phyloP scores from a whole-genome alignment of 2,797 vertebrate species.

The Sebastes melanostomus region DNA sequence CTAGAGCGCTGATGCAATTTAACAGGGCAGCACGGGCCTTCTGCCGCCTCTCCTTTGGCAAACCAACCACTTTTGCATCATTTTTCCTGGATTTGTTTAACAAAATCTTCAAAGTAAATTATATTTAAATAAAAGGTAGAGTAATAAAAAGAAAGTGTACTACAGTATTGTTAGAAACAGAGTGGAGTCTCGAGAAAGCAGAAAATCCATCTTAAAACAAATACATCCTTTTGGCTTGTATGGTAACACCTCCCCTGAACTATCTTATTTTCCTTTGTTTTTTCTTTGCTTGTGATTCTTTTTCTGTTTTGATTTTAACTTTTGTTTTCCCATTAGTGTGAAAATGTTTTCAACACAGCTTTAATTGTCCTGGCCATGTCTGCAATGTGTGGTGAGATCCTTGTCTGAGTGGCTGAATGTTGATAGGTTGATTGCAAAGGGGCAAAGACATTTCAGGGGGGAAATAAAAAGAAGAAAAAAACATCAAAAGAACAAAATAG shows the following conservation, averaged over 20 bases:
- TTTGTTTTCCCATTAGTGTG: conserved; percentile 79
- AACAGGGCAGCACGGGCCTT: conserved; percentile 87
- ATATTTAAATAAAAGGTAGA: conserved; percentile 98
- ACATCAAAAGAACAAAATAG: conserved; percentile 77
- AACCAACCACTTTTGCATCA: conserved; percentile 87
- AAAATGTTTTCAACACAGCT: conserved; percentile 90
- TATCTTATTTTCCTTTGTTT: conserved; percentile 77
- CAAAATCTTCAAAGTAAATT: conserved; percentile 96
- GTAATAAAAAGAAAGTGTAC: conserved; percentile 91
- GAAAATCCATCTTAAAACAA: conserved; percentile 80
- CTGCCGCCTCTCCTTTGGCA: conserved; percentile 85
- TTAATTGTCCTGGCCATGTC: conserved; percentile 87
- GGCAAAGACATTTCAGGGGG: conserved; percentile 86
- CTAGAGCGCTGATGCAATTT: conserved; percentile 95
- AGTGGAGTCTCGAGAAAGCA: conserved; percentile 87
- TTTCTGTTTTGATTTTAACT: conserved; percentile 81
- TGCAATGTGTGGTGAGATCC: conserved; percentile 76
- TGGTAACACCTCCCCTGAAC: conserved; percentile 88
- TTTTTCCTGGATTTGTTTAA: conserved; percentile 89
- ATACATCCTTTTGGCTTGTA: conserved; percentile 89
- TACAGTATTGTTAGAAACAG: conserved; percentile 97
- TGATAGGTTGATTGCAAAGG: conserved; percentile 85
- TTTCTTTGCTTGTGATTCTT: conserved; percentile 81
- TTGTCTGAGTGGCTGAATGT: conserved; percentile 84
- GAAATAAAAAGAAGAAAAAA: conserved; percentile 64